phyloP scores from a whole-genome alignment of 2,797 vertebrate species.

The Peromyscus attwateri region DNA sequence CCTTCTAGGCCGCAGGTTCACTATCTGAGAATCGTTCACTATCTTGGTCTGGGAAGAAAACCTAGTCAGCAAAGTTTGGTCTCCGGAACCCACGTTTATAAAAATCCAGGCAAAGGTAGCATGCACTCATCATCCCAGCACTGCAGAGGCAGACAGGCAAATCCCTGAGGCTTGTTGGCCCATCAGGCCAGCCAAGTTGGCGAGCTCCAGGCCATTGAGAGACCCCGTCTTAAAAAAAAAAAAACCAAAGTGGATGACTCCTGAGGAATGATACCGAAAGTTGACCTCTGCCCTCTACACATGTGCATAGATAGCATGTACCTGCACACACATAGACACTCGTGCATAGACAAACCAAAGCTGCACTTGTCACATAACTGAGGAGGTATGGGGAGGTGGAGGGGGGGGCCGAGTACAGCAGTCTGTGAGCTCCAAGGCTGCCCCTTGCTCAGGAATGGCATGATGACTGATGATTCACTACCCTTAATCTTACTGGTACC shows the following conservation, averaged over 20 bases:
- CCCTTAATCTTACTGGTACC: constrained; percentile 24
- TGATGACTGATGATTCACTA: background rate
- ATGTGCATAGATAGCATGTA: too few relatives aligned
- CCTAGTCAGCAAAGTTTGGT: background rate
- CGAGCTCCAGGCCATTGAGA: background rate
- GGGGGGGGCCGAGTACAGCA: background rate
- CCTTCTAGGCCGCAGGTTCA: background rate
- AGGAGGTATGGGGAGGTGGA: background rate
- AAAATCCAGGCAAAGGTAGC: background rate
- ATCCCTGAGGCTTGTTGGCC: background rate
- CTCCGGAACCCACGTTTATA: background rate
- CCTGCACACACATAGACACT: background rate
- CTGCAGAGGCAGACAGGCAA: background rate
- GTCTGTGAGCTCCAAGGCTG: background rate
- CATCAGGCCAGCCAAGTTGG: background rate
- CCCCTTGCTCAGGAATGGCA: background rate
- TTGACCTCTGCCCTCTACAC: background rate
- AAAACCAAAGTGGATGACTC: background rate
- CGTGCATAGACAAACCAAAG: background rate
- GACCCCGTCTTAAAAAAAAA: too few relatives aligned
- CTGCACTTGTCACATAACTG: background rate
- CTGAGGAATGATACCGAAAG: background rate
- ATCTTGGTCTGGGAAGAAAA: background rate
- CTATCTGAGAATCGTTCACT: background rate
- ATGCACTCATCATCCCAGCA: background rate